Evolutionary conservation across 2,797 vertebrate species (phyloP).

Genomic region (Arremon aurantiirostris): DNA sequence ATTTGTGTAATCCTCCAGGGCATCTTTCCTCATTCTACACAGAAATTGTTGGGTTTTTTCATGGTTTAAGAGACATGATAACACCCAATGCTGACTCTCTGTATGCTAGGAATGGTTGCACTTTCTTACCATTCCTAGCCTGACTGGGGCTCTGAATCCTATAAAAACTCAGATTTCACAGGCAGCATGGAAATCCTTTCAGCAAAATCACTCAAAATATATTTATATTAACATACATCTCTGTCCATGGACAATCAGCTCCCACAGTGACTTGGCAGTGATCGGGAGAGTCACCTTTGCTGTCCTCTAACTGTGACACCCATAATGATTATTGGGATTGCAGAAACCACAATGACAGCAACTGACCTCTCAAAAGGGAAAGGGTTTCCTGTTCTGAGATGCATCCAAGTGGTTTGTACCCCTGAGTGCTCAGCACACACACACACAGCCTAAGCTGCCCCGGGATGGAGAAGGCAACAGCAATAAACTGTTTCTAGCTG

Average conservation of each 20-base stretch:
- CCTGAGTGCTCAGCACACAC: accelerated
- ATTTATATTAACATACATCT: not conserved
- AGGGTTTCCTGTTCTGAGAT: not conserved
- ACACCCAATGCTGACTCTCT: not conserved
- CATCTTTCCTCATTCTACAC: not conserved
- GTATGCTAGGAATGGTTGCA: not conserved
- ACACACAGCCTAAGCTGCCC: not conserved
- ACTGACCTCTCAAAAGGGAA: not conserved
- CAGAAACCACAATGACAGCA: not conserved
- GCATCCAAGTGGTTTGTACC: accelerated
- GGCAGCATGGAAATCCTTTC: not conserved
- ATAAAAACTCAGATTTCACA: not conserved
- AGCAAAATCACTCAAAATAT: not conserved
- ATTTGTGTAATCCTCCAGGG: not conserved
- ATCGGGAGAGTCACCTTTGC: not conserved
- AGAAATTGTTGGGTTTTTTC: not conserved
- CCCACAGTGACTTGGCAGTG: not conserved
- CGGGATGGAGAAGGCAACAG: not conserved
- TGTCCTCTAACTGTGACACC: not conserved
- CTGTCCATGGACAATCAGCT: not conserved
- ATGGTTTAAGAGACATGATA: not conserved
- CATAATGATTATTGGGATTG: not conserved
- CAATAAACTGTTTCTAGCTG: not conserved
- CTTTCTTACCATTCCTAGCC: not conserved
- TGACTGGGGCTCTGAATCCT: not conserved